Evolutionary conservation across 2,113 vertebrate species (phyloP).

Genomic region (Mustelus asterias): DNA sequence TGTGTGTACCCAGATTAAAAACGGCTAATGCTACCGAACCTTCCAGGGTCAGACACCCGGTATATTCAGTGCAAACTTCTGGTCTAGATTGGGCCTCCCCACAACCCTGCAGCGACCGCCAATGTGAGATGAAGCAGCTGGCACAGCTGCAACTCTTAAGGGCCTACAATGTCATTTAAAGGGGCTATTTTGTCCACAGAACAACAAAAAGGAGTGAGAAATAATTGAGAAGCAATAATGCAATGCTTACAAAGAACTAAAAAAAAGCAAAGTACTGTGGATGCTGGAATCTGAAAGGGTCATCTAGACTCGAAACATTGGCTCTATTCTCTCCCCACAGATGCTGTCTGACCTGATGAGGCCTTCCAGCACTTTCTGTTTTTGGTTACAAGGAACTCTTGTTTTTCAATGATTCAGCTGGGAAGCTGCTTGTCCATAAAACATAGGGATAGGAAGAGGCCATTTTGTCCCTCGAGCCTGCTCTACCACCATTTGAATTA

Average conservation of each 20-base stretch:
- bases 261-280: too few relatives aligned
- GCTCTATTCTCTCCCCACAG: too few relatives aligned
- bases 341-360: too few relatives aligned
- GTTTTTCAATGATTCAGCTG: background rate
- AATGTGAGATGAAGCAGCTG: background rate
- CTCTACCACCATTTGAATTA: background rate
- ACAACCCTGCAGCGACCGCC: background rate
- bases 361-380: too few relatives aligned
- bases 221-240: background rate
- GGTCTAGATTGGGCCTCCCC: too few relatives aligned
- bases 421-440: background rate
- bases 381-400: too few relatives aligned
- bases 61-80: too few relatives aligned
- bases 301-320: too few relatives aligned
- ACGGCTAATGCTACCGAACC: too few relatives aligned
- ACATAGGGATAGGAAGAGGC: background rate
- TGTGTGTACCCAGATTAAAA: too few relatives aligned
- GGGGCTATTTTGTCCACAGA: background rate
- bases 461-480: background rate
- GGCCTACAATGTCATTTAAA: background rate
- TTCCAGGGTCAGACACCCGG: too few relatives aligned
- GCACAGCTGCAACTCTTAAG: background rate
- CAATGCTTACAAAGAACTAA: background rate
- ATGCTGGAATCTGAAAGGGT: too few relatives aligned
- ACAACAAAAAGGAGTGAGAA: background rate